A percentile compares a stretch with the other conserved stretches of the same genome.
Conservation (phyloP, 2,113 vertebrate genomes). For the Henicopernis longicauda region DNA sequence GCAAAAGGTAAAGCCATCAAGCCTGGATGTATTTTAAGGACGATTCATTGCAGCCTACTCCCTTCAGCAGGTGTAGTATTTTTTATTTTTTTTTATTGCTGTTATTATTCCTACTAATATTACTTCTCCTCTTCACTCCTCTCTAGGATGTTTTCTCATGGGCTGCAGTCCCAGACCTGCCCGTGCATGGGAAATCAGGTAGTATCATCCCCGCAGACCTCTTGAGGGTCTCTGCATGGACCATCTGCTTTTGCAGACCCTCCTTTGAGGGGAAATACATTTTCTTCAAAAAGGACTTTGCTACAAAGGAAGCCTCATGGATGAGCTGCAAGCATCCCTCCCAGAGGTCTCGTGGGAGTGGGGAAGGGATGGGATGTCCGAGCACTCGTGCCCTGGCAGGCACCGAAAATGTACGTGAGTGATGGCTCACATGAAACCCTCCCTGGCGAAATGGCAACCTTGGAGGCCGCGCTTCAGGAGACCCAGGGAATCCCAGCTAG, state of each 20-base stretch:
- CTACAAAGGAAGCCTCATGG: neutral
- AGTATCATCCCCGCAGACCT: too few relatives aligned
- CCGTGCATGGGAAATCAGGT: neutral
- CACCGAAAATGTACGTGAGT: rapidly evolving
- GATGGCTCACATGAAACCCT: neutral
- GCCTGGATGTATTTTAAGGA: neutral
- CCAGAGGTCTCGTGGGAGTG: neutral
- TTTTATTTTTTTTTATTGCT: neutral
- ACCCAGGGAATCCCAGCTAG: neutral
- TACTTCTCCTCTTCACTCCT: neutral
- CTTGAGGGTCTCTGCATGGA: neutral
- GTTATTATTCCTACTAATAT: neutral
- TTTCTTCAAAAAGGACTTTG: neutral
- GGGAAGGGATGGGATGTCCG: neutral
- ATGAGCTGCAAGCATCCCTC: neutral
- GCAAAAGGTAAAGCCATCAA: neutral
- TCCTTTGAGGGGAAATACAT: neutral
- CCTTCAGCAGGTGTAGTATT: neutral
- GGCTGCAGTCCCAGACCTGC: neutral
- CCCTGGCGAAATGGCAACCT: neutral
- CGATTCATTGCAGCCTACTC: neutral
- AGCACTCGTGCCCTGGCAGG: rapidly evolving
- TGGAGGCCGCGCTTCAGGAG: neutral
- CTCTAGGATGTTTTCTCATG: neutral
- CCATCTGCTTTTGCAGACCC: neutral